Base-by-base conservation (phyloP, 2,888 invertebrate species). In the Hirtodrosophila histrioides region DNA sequence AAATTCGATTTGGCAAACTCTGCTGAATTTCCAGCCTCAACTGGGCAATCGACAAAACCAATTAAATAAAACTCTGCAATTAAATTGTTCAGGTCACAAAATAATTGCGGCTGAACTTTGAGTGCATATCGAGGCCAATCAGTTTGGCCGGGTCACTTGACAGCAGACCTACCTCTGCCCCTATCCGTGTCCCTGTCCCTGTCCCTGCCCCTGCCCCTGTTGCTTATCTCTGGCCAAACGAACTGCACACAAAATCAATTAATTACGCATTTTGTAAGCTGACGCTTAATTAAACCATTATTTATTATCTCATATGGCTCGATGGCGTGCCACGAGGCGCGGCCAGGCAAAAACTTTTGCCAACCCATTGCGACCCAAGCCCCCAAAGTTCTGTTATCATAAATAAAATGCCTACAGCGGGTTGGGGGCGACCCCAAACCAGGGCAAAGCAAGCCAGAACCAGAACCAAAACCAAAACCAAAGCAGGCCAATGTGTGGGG, bases 211-310 rank as follows among this genome's bases (percentile, higher is more conserved):
- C 9, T 33, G 31, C 3, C 39, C 5, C 33, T 36, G 31, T 33
- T 36, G 51, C 50, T 64, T 73, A 72, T 73, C 69, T 60, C 4
- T 5, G 37, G 3, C 23, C 43, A 46, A 61, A 49, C 46, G 46
- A 75, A 54, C 61, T 61, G 66, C 60, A 70, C 63, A 67, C 69
- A 75, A 73, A 70, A 64, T 71, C 82, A 83, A 83, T 83, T 83
- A 83, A 83, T 83, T 83, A 77, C 79, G 64, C 61, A 79, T 85
- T 82, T 85, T 66, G 77, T 75, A 69, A 70, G 70, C 83, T 70
- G 79, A 75, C 75, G 70, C 82, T 79, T 75, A 86, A 86, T 84
- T 86, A 84, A 85, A 74, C 84, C 81, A 72, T 86, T 85, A 86
- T 85, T 85, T 84, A 86, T 77, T 85, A 86, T 86, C 84, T 77